Conservation (phyloP, 2,113 vertebrate genomes). For the Serinus canaria region DNA sequence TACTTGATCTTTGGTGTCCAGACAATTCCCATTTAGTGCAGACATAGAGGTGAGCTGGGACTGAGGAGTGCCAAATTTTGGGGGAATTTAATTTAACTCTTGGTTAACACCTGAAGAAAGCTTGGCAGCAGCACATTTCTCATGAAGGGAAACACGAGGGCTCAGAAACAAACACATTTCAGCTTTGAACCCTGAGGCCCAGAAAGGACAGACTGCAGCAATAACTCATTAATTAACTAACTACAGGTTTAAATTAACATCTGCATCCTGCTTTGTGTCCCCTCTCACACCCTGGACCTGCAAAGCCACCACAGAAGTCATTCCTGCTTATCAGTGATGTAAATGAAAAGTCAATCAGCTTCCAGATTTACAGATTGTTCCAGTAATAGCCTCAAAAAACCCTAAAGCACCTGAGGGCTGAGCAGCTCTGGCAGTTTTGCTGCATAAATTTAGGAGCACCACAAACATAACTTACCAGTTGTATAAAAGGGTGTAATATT, state of each 20-base stretch:
- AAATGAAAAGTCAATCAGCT: not conserved
- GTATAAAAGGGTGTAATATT: not conserved
- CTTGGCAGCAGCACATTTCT: not conserved
- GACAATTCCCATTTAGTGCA: not conserved
- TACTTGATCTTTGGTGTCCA: not conserved
- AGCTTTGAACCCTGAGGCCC: not conserved
- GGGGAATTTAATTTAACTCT: not conserved
- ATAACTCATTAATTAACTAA: not conserved
- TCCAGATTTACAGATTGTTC: not conserved
- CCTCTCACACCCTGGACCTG: fast-evolving
- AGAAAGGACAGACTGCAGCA: not conserved
- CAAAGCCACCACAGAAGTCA: not conserved
- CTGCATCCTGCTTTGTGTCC: not conserved
- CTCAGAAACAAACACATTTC: not conserved
- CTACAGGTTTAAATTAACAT: not conserved
- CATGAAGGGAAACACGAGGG: fast-evolving
- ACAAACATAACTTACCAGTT: fast-evolving
- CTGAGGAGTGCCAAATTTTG: not conserved
- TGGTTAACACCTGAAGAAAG: not conserved
- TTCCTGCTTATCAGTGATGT: not conserved
- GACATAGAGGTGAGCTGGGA: not conserved
- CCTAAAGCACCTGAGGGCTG: not conserved
- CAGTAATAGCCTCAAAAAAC: not conserved
- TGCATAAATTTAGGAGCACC: not conserved
- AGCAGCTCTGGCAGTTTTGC: not conserved